A percentile compares a stretch with the other conserved stretches of the same genome.
phyloP scores from a whole-genome alignment of 2,797 vertebrate genomes.

The Chiroxiphia lanceolata region DNA sequence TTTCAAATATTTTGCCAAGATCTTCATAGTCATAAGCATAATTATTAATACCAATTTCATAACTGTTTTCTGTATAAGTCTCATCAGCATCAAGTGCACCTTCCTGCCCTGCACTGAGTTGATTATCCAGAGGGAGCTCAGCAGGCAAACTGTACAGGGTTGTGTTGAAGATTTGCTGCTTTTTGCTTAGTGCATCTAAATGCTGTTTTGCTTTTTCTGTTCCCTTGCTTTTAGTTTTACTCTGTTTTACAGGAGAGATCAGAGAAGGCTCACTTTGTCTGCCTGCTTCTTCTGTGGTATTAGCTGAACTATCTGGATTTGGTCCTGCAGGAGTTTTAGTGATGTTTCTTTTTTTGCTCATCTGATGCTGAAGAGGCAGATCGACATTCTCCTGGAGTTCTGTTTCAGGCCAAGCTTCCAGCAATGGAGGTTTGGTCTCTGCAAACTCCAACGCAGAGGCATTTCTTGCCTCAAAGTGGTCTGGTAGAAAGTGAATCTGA shows the following conservation, averaged over 20 bases:
- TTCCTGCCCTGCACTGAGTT: constrained; percentile 76
- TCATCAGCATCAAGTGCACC: constrained; percentile 51
- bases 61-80: constrained; percentile 73
- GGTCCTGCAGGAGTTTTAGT: background rate
- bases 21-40: constrained; percentile 91
- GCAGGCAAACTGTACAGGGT: constrained; percentile 76
- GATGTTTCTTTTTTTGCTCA: constrained; percentile 29
- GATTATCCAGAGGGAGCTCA: constrained; percentile 67
- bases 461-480: constrained; percentile 45
- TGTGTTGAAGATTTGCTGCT: constrained; percentile 75
- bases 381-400: background rate
- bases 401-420: constrained; percentile 23
- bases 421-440: background rate
- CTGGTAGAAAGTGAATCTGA: background rate
- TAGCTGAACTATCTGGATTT: constrained; percentile 48
- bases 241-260: constrained; percentile 65
- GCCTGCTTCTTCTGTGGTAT: constrained; percentile 67
- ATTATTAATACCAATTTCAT: constrained; percentile 79
- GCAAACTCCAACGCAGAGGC: constrained; percentile 12
- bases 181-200: constrained; percentile 67
- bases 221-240: constrained; percentile 69
- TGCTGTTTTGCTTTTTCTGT: constrained; percentile 46
- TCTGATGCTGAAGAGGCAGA: background rate
- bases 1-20: constrained; percentile 83
- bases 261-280: constrained; percentile 40